Evolutionary conservation across 1,140 invertebrate species (phyloP).

Genomic region (Copidosoma floridanum): DNA sequence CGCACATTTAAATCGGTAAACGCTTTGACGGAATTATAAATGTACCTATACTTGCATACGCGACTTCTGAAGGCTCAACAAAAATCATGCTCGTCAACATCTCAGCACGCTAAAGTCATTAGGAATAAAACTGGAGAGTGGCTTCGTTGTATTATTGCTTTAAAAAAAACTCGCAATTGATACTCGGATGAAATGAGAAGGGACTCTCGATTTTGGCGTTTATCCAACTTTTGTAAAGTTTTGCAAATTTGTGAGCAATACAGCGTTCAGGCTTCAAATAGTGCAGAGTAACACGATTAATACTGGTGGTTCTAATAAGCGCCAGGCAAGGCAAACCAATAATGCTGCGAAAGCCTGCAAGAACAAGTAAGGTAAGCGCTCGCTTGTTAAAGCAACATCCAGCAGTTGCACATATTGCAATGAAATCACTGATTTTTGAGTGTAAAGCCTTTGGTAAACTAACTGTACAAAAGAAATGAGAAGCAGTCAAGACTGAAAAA

Average conservation of each 20-base stretch:
- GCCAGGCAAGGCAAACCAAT: not conserved
- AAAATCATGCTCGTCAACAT: constrained; percentile 20
- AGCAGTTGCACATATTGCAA: constrained; percentile 12
- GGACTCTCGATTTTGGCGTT: constrained; percentile 2
- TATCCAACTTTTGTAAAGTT: constrained; percentile 7
- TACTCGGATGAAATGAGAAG: constrained; percentile 25
- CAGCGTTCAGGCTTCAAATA: constrained; percentile 4
- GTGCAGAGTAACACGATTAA: not conserved
- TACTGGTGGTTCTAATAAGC: not conserved
- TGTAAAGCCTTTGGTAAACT: constrained; percentile 19
- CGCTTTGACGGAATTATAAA: constrained; percentile 17
- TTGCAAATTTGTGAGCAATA: constrained; percentile 13
- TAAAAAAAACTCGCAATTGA: constrained; percentile 13
- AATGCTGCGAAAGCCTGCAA: constrained; percentile 10
- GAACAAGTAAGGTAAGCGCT: constrained; percentile 8
- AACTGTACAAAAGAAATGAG: constrained; percentile 4
- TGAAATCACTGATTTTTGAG: constrained; percentile 4
- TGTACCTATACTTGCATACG: not conserved
- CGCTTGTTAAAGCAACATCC: not conserved
- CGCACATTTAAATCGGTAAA: constrained; percentile 16
- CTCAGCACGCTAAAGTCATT: constrained; percentile 4
- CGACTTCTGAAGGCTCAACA: constrained; percentile 5
- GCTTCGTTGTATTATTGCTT: constrained; percentile 1
- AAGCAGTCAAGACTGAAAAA: constrained; percentile 2
- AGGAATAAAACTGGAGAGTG: constrained; percentile 5